A percentile compares a stretch with the other conserved stretches of the same genome.
These are phyloP conservation scores for Pseudachorutes palmiensis DNA, from an alignment of 1,140 invertebrate species.

Conservation along the genomic window DNA sequence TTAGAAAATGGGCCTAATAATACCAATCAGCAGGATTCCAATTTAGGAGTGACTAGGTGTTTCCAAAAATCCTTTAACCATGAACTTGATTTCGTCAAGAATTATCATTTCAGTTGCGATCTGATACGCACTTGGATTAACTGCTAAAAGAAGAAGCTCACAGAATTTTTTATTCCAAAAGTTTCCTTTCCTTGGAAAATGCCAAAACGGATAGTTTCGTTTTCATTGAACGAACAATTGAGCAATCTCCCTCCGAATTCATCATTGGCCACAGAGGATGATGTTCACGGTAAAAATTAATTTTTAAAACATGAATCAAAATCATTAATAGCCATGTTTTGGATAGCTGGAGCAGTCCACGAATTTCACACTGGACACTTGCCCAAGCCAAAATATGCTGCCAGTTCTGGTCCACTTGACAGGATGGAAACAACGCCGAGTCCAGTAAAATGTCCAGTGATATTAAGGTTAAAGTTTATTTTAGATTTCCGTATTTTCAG, in stretches of 20 bases:
- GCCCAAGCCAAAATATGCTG: constrained; percentile 1
- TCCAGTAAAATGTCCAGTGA: neutral
- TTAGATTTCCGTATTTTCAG: neutral
- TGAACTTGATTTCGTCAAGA: neutral
- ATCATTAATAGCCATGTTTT: neutral
- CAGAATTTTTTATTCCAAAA: neutral
- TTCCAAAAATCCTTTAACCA: neutral
- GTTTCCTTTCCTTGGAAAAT: neutral
- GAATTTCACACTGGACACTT: constrained; percentile 1
- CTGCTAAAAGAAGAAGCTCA: neutral
- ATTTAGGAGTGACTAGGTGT: neutral
- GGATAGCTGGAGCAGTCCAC: neutral
- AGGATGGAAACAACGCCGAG: neutral
- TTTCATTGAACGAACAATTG: neutral
- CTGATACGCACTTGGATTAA: neutral
- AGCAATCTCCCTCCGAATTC: neutral
- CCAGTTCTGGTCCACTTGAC: neutral
- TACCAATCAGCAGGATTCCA: neutral
- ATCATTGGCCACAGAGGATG: neutral
- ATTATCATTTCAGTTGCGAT: neutral
- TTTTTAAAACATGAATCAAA: neutral
- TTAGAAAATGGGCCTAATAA: too few species aligned
- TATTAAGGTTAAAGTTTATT: neutral
- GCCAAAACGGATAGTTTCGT: neutral
- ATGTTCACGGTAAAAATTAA: neutral